Evolutionary conservation across 2,113 vertebrate species (phyloP).

Genomic region (Acanthochromis polyacanthus): DNA sequence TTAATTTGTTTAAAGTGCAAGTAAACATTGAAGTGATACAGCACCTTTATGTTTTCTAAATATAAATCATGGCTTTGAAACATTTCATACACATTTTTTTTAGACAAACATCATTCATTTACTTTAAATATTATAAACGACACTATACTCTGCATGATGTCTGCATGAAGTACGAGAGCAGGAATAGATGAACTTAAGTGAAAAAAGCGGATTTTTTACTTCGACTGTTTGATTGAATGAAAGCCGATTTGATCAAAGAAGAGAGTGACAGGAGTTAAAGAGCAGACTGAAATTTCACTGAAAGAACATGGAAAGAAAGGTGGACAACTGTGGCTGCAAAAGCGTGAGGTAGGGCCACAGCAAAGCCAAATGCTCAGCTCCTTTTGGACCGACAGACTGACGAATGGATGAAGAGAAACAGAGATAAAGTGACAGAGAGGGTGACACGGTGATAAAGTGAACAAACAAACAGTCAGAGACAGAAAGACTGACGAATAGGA

Average conservation of each 20-base stretch:
- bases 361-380: constrained; percentile 30
- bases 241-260: constrained; percentile 26
- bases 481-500: constrained; percentile 66
- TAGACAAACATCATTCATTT: too few species aligned
- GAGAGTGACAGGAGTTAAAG: constrained; percentile 81
- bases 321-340: constrained; percentile 21
- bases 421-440: constrained; percentile 68
- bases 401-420: constrained; percentile 41
- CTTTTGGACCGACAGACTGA: constrained; percentile 36
- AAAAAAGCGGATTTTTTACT: constrained; percentile 85
- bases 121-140: too few species aligned
- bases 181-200: constrained; percentile 78
- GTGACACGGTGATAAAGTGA: constrained; percentile 69
- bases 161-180: constrained; percentile 3
- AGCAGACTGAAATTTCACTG: constrained; percentile 74
- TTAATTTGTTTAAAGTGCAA: too few species aligned
- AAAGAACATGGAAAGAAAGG: not conserved
- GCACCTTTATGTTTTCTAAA: too few species aligned
- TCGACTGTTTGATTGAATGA: constrained; percentile 86
- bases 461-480: constrained; percentile 66
- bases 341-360: constrained; percentile 20
- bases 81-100: too few species aligned
- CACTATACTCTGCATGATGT: not conserved
- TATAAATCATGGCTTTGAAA: too few species aligned
- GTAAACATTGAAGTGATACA: too few species aligned